These are phyloP conservation scores for Psylliodes chrysocephalus DNA, from an alignment of 2,888 invertebrate genomes.

Conservation along the genomic window DNA sequence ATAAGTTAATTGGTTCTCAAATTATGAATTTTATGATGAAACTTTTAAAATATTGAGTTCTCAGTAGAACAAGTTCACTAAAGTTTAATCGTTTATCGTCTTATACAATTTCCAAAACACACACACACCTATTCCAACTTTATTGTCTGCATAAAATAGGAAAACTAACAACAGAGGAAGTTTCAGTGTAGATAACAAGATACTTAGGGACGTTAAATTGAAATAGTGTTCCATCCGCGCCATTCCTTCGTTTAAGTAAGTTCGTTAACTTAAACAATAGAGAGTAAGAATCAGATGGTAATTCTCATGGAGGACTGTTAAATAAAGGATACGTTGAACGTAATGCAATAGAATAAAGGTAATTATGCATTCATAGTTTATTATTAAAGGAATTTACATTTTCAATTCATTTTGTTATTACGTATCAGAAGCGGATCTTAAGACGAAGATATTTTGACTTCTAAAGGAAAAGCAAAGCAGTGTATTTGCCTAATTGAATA, in stretches of 20 bases:
- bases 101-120: background rate
- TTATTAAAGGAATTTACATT: background rate
- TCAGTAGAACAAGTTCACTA: too few species aligned
- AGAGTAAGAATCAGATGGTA: constrained; percentile 17
- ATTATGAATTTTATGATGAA: too few species aligned
- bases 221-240: constrained; percentile 8
- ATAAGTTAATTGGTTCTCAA: too few species aligned
- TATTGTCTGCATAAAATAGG: constrained; percentile 5
- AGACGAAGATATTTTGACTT: too few species aligned
- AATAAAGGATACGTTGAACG: constrained; percentile 6
- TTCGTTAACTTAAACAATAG: constrained; percentile 23
- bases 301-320: constrained; percentile 12
- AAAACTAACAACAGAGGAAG: background rate
- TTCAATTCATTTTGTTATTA: too few species aligned
- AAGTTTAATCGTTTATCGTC: background rate
- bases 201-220: constrained; percentile 12
- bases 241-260: constrained; percentile 8
- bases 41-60: too few species aligned
- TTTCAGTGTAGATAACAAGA: constrained; percentile 9
- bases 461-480: too few species aligned
- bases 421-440: too few species aligned
- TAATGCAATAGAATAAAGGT: background rate
- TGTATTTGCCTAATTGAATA: too few species aligned
- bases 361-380: constrained; percentile 10
- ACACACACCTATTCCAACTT: constrained; percentile 10